phyloP scores from a whole-genome alignment of 1,140 invertebrate genomes.

The Bactericera cockerelli region DNA sequence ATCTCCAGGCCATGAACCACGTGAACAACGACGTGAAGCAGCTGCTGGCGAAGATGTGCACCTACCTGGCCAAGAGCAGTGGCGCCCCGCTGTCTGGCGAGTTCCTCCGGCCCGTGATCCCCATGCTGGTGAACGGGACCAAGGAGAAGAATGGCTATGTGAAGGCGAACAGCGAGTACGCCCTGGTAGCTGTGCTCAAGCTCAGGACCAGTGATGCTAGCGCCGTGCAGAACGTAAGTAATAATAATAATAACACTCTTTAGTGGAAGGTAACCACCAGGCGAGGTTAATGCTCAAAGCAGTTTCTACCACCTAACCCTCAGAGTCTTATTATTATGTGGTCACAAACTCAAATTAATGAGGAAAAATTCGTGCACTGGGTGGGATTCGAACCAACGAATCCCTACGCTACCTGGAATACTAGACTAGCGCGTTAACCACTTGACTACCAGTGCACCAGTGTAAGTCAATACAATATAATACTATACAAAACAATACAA shows the following conservation, averaged over 20 bases:
- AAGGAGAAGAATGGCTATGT: slow-evolving; percentile 96
- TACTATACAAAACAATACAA: not conserved
- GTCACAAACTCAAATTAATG: too few species aligned
- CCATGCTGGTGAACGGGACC: slow-evolving; percentile 88
- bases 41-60: slow-evolving; percentile 64
- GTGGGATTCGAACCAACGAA: too few species aligned
- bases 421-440: too few species aligned
- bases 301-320: too few species aligned
- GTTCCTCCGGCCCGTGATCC: slow-evolving; percentile 60
- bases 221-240: slow-evolving; percentile 43
- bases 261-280: too few species aligned
- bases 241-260: too few species aligned
- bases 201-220: slow-evolving; percentile 58
- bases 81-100: slow-evolving; percentile 47
- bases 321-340: too few species aligned
- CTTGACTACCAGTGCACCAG: too few species aligned
- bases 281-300: too few species aligned
- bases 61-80: slow-evolving; percentile 48
- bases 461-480: too few species aligned
- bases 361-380: too few species aligned
- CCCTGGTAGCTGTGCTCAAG: slow-evolving; percentile 67
- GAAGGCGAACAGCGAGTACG: slow-evolving; percentile 81
- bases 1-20: slow-evolving; percentile 79
- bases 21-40: slow-evolving; percentile 88
- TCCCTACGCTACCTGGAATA: too few species aligned